A percentile compares a stretch with the other conserved stretches of the same genome.
Conservation (phyloP, 2,797 vertebrate species). For the Poecilia gillii region DNA sequence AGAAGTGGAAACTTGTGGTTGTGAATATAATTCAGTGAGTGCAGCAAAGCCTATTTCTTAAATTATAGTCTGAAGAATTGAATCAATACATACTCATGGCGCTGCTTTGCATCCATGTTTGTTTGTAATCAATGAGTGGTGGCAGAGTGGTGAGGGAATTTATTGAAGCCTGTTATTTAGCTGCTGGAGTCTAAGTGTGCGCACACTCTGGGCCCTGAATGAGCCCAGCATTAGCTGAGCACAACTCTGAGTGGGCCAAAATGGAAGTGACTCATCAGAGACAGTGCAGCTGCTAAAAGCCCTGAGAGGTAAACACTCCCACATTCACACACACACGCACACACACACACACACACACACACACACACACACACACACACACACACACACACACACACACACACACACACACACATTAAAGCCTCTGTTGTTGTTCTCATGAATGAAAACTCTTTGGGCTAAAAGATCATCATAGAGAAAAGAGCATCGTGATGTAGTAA, state of each 20-base stretch:
- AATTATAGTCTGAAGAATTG: constrained; percentile 19
- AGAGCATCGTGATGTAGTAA: constrained; percentile 22
- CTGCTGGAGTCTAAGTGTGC: constrained; percentile 31
- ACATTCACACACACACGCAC: constrained; percentile 8
- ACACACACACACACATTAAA: constrained; percentile 19
- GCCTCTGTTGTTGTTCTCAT: constrained; percentile 44
- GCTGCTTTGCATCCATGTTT: constrained; percentile 15
- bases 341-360: constrained; percentile 15
- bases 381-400: constrained; percentile 15
- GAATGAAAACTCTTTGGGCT: constrained; percentile 37
- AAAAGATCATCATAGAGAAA: constrained; percentile 23
- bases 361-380: constrained; percentile 15
- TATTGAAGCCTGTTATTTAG: constrained; percentile 43
- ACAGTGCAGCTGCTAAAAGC: constrained; percentile 57
- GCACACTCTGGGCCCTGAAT: constrained; percentile 14
- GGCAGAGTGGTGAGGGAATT: constrained; percentile 22
- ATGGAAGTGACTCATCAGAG: constrained; percentile 44
- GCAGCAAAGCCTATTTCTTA: constrained; percentile 14
- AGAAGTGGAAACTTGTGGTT: neutral
- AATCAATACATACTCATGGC: constrained; percentile 34
- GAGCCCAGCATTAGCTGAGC: constrained; percentile 28
- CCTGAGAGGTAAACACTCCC: constrained; percentile 23
- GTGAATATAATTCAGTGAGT: constrained; percentile 12
- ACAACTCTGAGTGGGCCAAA: constrained; percentile 25
- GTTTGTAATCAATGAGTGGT: constrained; percentile 53